Conservation (phyloP, 2,888 invertebrate species). For the Hartigia nigra region DNA sequence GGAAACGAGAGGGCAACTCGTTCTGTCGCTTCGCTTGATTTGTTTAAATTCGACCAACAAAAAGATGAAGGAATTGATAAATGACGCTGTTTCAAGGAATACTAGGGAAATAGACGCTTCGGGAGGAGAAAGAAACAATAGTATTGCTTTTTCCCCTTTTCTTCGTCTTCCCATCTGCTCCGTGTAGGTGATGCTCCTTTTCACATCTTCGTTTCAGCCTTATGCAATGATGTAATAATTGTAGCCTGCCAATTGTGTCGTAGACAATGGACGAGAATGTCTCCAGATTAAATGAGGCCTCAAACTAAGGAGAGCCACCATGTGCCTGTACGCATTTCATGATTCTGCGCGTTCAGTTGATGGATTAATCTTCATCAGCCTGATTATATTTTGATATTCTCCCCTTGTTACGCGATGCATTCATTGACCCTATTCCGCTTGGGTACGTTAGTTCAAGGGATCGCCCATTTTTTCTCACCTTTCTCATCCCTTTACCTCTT, state of each 20-base stretch:
- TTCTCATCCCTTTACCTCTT: neutral
- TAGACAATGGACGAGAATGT: neutral
- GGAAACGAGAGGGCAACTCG: neutral
- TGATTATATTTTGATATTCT: neutral
- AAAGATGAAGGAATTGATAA: neutral
- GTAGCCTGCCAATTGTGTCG: neutral
- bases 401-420: neutral
- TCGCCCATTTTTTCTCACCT: neutral
- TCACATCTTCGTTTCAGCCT: neutral
- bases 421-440: neutral
- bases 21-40: neutral
- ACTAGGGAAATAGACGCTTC: neutral
- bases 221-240: neutral
- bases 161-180: neutral
- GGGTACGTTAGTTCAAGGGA: neutral
- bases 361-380: neutral
- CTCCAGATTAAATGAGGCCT: neutral
- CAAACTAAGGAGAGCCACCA: neutral
- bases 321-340: neutral
- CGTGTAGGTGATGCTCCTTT: neutral
- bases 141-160: neutral
- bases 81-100: neutral
- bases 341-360: neutral
- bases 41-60: neutral
- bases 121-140: neutral